Percentiles rank a stretch among this genome's conserved stretches.
Evolutionary conservation across 2,888 invertebrate species (phyloP).

Genomic region (Cheilosia grossa): DNA sequence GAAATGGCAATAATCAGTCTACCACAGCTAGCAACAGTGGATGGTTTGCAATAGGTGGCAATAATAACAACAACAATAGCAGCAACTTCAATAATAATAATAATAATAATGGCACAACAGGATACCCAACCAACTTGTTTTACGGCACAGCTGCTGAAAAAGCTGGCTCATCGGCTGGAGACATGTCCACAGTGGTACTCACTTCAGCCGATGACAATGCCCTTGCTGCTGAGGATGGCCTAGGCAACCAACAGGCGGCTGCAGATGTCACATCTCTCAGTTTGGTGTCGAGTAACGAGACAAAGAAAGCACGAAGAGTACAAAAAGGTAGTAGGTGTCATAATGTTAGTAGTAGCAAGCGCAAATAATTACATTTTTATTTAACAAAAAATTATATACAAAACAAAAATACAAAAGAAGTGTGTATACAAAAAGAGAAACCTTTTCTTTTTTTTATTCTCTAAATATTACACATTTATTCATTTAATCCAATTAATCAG

Average conservation of each 20-base stretch:
- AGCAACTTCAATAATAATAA: conserved; percentile 18
- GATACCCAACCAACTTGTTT: conserved; percentile 59
- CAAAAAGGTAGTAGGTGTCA: conserved; percentile 83
- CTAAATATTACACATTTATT: conserved; percentile 45
- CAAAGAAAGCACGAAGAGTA: conserved; percentile 84
- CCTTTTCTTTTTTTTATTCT: conserved; percentile 30
- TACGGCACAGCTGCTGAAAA: conserved; percentile 60
- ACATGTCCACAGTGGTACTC: background rate
- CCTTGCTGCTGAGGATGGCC: conserved; percentile 38
- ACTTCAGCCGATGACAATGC: conserved; percentile 17
- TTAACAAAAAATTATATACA: conserved; percentile 24
- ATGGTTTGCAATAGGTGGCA: conserved; percentile 41
- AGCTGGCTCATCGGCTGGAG: conserved; percentile 41
- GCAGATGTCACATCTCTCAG: conserved; percentile 77
- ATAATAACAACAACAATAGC: conserved; percentile 1
- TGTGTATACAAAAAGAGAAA: conserved; percentile 54
- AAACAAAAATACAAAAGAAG: conserved; percentile 35
- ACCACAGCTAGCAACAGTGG: conserved; percentile 33
- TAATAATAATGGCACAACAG: conserved; percentile 29
- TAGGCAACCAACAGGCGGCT: conserved; percentile 41
- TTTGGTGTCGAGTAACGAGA: conserved; percentile 78
- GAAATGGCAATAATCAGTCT: conserved; percentile 44
- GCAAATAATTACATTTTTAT: conserved; percentile 76
- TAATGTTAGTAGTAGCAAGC: conserved; percentile 82
- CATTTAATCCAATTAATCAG: conserved; percentile 41